A percentile compares a stretch with the other conserved stretches of the same genome.
These are phyloP conservation scores for Anguilla marmorata DNA, from an alignment of 2,797 vertebrate species.

Conservation along the genomic window DNA sequence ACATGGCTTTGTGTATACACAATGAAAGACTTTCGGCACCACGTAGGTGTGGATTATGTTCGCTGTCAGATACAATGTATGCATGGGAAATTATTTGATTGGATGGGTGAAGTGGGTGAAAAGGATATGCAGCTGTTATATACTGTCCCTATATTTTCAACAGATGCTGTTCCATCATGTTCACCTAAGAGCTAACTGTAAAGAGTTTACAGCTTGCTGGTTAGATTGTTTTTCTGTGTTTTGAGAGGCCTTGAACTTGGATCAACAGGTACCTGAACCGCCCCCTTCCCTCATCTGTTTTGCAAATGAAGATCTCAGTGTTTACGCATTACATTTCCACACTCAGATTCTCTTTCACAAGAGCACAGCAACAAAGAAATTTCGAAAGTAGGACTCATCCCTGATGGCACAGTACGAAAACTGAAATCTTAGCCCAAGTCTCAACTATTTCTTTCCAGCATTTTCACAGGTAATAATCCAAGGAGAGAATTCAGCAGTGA, in stretches of 20 bases:
- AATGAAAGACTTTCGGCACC: not conserved
- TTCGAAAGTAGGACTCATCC: conserved; percentile 27
- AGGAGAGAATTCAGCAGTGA: not conserved
- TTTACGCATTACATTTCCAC: not conserved
- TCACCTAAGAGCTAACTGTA: not conserved
- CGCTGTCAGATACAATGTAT: not conserved
- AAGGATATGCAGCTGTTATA: not conserved
- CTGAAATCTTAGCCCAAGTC: not conserved
- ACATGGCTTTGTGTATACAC: not conserved
- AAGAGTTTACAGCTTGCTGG: not conserved
- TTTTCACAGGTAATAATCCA: conserved; percentile 16
- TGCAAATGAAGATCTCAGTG: not conserved
- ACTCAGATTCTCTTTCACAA: not conserved
- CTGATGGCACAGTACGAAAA: conserved; percentile 10
- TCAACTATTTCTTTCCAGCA: conserved; percentile 23
- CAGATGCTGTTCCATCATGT: not conserved
- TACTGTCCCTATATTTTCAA: not conserved
- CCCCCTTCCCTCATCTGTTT: not conserved
- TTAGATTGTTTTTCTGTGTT: not conserved
- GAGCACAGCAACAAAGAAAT: conserved; percentile 23
- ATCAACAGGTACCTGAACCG: not conserved
- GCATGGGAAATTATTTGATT: not conserved
- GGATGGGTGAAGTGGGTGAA: not conserved
- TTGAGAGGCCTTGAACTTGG: not conserved
- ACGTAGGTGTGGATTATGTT: not conserved